Base-by-base conservation (phyloP, 1,140 invertebrate species). In the Vanessa atalanta region DNA sequence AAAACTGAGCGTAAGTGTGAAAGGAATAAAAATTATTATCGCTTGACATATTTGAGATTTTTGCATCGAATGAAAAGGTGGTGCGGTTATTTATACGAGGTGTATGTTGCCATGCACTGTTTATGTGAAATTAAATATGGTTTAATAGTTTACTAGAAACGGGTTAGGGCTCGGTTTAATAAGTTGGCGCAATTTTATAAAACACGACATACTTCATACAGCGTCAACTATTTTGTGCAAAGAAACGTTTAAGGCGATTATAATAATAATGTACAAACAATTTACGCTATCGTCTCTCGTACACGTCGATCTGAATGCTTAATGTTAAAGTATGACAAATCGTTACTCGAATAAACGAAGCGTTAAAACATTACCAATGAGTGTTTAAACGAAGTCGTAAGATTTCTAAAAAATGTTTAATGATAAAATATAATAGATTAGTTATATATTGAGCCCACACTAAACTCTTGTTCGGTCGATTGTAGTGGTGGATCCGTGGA, bases 61-160 rank as follows among this genome's bases (percentile, higher is more conserved):
- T 82, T 80, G 81, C 81, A 82, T 79, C 70, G 76, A 83, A 83
- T 76, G 81, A 83, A 88, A 86, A 83, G 75, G 79, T 82, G 83
- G 81, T 83, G 57, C 57, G 77, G 82, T 83, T 88, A 87, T 89
- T 88, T 88, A 88, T 90, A 85, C 79, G 81, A 81, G 86, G 83
- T 88, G 86, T 91, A 85, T 85, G 83, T 86, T 85, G 84, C 83
- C 77, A 83, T 89, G 85, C 83, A 86, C 81, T 85, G 82, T 90
- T 92, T 90, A 92, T 88, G 86, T 85, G 85, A 83, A 90, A 89
- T 91, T 91, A 92, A 91, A 91, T 89, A 87, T 88, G 84, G 86
- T 91, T 92, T 89, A 91, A 91, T 88, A 88, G 89, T 89, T 90
- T 90, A 88, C 86, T 85, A 82, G 85, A 83, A 89, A 88, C 82